Evolutionary conservation across 1,140 invertebrate species (phyloP), one percentile per base, ranked within the genome.

Genomic region (Drosophila novamexicana): DNA sequence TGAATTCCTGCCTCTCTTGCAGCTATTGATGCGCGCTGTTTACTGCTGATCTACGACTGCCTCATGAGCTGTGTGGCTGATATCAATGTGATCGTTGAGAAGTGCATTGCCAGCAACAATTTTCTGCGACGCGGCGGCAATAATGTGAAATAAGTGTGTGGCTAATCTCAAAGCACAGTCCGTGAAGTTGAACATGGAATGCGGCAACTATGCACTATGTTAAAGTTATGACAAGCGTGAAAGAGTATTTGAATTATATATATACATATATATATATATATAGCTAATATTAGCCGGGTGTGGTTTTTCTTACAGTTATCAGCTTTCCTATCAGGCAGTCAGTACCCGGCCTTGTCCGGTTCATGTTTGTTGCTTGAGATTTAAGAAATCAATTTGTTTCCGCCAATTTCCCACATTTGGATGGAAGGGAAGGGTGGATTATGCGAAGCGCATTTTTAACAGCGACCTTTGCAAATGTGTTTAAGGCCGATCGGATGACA

Each of bases 21-120:
- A 95, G 96, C 96, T 8, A 90, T 97, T 12, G 96, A 97, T 93
- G 96, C 96, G 0, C 96, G 94, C 84, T 97, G 96, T 82, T 91
- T 97, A 16, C 76, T 97, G 49, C 94, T 97, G 90, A 93, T 97
- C 8, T 97, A 96, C 91, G 93, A 95, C 34, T 91, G 93, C 1
- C 69, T 96, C 6, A 91, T 66, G 50, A 79, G 42, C 92, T 93
- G 70, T 12, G 82, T 92, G 7, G 93, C 95, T 57, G 93, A 93
- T 1, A 94, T 95, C 59, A 85, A 94, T 10, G 93, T 94, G 49
- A 89, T 94, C n/a, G 94, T 94, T 54, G 83, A 93, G 18, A 93
- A 94, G 57, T 73, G 77, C 77, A 67, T 95, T 16, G 91, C 93
- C 0, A 63, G 66, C 59, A 88, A 90, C 37, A 88, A 89, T 67